These are phyloP conservation scores for Polymixis flavicincta DNA, from an alignment of 2,888 invertebrate genomes.

Conservation along the genomic window DNA sequence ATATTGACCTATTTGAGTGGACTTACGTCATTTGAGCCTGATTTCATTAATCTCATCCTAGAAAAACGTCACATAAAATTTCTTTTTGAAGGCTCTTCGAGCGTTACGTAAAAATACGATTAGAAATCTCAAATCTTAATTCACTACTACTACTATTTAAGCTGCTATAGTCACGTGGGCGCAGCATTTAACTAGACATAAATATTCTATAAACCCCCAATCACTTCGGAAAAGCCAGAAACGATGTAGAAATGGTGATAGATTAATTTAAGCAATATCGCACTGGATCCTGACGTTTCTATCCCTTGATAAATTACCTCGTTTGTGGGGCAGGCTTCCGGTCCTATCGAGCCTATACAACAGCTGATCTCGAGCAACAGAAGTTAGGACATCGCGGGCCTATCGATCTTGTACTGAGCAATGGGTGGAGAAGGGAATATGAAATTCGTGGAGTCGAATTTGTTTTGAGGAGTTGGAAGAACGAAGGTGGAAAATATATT, in stretches of 20 bases:
- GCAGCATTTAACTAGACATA: background rate
- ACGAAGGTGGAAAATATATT: background rate
- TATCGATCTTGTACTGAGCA: constrained; percentile 40
- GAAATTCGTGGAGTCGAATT: constrained; percentile 28
- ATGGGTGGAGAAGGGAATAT: constrained; percentile 11
- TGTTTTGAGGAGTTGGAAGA: background rate
- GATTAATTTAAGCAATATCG: constrained; percentile 7
- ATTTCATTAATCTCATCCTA: too few species aligned
- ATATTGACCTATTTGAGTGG: too few species aligned
- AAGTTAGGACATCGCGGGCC: constrained; percentile 44
- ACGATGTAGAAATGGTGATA: constrained; percentile 40
- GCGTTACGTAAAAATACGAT: too few species aligned
- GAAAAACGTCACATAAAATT: too few species aligned
- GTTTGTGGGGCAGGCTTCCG: constrained; percentile 49
- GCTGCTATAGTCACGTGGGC: background rate
- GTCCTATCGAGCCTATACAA: constrained; percentile 11
- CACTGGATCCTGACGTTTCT: constrained; percentile 30
- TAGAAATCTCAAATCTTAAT: too few species aligned
- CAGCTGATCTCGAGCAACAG: constrained; percentile 32
- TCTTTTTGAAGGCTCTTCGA: too few species aligned
- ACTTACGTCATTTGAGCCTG: too few species aligned
- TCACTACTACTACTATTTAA: too few species aligned
- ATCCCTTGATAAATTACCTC: constrained; percentile 35
- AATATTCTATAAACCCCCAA: background rate
- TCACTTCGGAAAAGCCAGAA: background rate